These are phyloP conservation scores for Microchirus variegatus DNA, from an alignment of 2,797 vertebrate species.

Conservation along the genomic window DNA sequence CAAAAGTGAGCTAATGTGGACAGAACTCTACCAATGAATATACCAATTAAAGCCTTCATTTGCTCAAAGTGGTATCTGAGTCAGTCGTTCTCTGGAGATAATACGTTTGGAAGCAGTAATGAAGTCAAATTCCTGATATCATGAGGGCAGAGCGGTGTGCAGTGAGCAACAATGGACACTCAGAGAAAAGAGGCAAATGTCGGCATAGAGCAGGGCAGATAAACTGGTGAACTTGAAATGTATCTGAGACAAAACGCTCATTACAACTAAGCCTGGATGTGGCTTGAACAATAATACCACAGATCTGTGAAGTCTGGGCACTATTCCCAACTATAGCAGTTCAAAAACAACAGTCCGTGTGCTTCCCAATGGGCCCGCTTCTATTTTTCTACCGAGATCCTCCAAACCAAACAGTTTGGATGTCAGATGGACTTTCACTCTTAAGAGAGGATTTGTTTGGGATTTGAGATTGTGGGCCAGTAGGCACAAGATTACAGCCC, in stretches of 20 bases:
- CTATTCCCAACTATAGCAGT: conserved; percentile 30
- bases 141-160: conserved; percentile 1
- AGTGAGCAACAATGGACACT: conserved; percentile 34
- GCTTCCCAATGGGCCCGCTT: conserved; percentile 41
- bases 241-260: conserved; percentile 48
- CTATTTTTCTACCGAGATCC: conserved; percentile 45
- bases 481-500: conserved; percentile 49
- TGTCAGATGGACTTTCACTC: conserved; percentile 74
- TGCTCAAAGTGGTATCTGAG: conserved; percentile 9
- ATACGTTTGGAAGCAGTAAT: conserved; percentile 25
- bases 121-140: conserved; percentile 18
- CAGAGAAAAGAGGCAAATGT: conserved; percentile 21
- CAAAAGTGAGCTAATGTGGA: not conserved
- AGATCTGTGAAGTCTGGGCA: conserved; percentile 60
- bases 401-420: conserved; percentile 67
- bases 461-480: conserved; percentile 58
- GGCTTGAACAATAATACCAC: conserved; percentile 40
- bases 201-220: conserved; percentile 15
- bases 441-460: conserved; percentile 42
- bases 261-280: conserved; percentile 40
- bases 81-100: conserved; percentile 16
- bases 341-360: conserved; percentile 47
- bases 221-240: conserved; percentile 38
- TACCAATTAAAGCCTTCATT: not conserved
- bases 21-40: not conserved